These are phyloP conservation scores for Trachythela sp. DNA, from an alignment of 64 coral and sea anemone genomes.

Conservation along the genomic window DNA sequence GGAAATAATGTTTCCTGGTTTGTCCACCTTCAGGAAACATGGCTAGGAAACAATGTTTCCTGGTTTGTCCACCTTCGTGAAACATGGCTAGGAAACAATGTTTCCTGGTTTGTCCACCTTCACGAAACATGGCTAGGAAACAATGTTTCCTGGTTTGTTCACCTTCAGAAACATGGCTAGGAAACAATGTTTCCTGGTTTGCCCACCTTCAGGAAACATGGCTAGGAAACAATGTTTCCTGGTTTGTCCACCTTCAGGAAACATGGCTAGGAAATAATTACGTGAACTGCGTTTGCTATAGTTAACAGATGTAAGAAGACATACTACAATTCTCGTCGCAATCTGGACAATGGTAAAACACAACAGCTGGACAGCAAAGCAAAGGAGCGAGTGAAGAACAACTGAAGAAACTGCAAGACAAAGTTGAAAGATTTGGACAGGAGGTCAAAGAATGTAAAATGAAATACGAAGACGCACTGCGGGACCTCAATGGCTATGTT, in stretches of 20 bases:
- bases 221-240: too few relatives aligned
- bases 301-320: constrained; percentile 36
- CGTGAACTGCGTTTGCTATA: not conserved
- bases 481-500: constrained; percentile 77
- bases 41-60: not conserved
- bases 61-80: not conserved
- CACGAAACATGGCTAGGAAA: too few relatives aligned
- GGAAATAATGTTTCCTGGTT: too few relatives aligned
- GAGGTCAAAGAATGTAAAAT: constrained; percentile 43
- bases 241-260: too few relatives aligned
- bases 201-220: not conserved
- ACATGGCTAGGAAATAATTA: too few relatives aligned
- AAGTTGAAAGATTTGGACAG: constrained; percentile 42
- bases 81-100: too few relatives aligned
- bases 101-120: too few relatives aligned
- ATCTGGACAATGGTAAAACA: constrained; percentile 60
- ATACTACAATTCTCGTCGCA: constrained; percentile 62
- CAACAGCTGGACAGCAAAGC: constrained; percentile 42
- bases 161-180: too few relatives aligned
- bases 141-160: not conserved
- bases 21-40: too few relatives aligned
- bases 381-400: constrained; percentile 61
- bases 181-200: not conserved
- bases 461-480: constrained; percentile 66
- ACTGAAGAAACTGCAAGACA: constrained; percentile 71